These are phyloP conservation scores for Cnemophilus loriae DNA, from an alignment of 2,113 vertebrate genomes.

Conservation along the genomic window DNA sequence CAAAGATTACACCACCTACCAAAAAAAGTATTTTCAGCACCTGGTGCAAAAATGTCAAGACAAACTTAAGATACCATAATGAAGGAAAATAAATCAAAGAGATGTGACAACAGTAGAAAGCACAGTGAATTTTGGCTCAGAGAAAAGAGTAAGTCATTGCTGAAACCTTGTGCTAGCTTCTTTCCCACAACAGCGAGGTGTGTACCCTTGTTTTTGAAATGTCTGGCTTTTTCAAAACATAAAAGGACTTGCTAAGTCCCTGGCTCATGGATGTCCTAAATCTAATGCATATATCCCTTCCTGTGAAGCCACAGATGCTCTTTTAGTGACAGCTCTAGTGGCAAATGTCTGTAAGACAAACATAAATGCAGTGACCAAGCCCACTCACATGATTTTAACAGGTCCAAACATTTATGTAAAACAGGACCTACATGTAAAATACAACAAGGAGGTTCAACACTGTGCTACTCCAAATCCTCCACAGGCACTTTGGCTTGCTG, in stretches of 20 bases:
- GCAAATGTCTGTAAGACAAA: not conserved
- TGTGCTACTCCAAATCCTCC: not conserved
- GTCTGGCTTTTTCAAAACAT: not conserved
- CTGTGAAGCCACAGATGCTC: not conserved
- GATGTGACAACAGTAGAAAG: not conserved
- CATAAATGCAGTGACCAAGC: not conserved
- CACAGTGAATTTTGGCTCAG: not conserved
- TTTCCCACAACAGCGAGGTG: rapidly evolving
- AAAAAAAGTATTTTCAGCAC: not conserved
- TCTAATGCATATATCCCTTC: not conserved
- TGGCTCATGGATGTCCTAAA: not conserved
- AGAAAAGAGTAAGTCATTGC: not conserved
- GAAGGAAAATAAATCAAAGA: not conserved
- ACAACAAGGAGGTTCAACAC: not conserved
- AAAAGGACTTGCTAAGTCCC: not conserved
- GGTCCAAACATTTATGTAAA: not conserved
- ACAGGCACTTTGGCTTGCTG: not conserved
- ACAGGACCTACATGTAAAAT: not conserved
- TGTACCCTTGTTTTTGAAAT: not conserved
- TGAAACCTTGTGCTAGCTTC: not conserved
- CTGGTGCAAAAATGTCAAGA: not conserved
- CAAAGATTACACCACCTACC: not conserved
- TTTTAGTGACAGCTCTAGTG: not conserved
- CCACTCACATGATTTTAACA: not conserved
- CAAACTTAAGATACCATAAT: not conserved